Percentiles rank a stretch among this genome's conserved stretches.
phyloP scores from a whole-genome alignment of 2,113 vertebrate species.

The Mystacornis crossleyi region DNA sequence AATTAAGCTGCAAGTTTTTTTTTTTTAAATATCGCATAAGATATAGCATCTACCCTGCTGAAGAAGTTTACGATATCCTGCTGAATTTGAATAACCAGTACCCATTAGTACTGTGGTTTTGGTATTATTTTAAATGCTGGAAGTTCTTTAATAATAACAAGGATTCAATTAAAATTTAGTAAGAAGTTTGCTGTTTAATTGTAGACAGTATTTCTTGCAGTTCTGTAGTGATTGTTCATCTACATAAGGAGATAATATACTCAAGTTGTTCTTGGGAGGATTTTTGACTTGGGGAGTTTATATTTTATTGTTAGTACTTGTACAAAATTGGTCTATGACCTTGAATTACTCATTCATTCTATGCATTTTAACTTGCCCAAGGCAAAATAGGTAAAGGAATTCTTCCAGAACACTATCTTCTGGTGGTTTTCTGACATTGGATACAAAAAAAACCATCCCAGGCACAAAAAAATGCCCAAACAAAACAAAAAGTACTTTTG shows the following conservation, averaged over 20 bases:
- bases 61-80: background rate
- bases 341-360: background rate
- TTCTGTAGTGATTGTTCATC: background rate
- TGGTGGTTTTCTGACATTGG: background rate
- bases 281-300: background rate
- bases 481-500: background rate
- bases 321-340: background rate
- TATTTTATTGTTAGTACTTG: background rate
- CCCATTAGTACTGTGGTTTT: background rate
- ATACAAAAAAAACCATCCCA: background rate
- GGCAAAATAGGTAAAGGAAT: background rate
- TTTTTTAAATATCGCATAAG: background rate
- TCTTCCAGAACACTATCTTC: background rate
- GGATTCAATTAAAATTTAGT: background rate
- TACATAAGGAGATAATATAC: background rate
- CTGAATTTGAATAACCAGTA: background rate
- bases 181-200: background rate
- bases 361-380: background rate
- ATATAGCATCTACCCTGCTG: background rate
- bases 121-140: background rate
- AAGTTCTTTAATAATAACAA: background rate
- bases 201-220: background rate
- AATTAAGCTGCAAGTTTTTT: too few relatives aligned
- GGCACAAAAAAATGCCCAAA: rapidly evolving
- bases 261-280: background rate